Evolutionary conservation across 2,888 invertebrate species (phyloP), one percentile per base, ranked within the genome.

Genomic region (Cremastinae sp.): DNA sequence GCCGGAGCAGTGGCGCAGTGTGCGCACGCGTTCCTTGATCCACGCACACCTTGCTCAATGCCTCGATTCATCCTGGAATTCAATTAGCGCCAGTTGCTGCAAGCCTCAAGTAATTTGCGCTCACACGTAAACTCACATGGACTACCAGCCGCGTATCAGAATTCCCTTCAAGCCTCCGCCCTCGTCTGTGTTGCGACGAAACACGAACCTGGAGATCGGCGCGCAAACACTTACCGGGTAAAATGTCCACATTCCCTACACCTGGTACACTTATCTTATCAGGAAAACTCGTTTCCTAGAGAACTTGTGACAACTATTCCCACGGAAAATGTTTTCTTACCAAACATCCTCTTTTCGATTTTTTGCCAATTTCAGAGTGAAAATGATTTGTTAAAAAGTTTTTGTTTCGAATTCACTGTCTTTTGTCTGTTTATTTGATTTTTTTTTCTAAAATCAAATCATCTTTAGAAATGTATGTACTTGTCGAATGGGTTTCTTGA

Each of bases 51-150:
- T 41, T 35, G 59, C 61, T 83, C 83, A 80, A 82, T n/a, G 84
- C 83, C 85, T 87, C 86, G 83, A 87, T 87, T 86, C 87, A 86
- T 86, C 84, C 81, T 84, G 84, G 86, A 87, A 87, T 88, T 87
- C 88, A 86, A 88, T 88, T 88, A 88, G 86, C 87, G 84, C 86
- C 83, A 86, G 86, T 86, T 84, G 84, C 85, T 85, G 86, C 85
- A 86, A 88, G 88, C 87, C 88, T 86, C 86, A 86, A 87, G 88
- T 84, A 87, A 88, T 88, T 88, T 83, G 80, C 81, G 74, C 80
- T 81, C 77, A 41, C 43, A 62, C 28, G 53, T 28, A 35, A 39
- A 71, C 20, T n/a, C 41, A 61, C 58, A 22, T 16, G 22, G 10
- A 49, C 51, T 16, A 14, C n/a, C 55, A 1, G 18, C 10, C 16